A percentile compares a stretch with the other conserved stretches of the same genome.
phyloP scores from a whole-genome alignment of 1,140 invertebrate genomes.

The Drosophila melanogaster region DNA sequence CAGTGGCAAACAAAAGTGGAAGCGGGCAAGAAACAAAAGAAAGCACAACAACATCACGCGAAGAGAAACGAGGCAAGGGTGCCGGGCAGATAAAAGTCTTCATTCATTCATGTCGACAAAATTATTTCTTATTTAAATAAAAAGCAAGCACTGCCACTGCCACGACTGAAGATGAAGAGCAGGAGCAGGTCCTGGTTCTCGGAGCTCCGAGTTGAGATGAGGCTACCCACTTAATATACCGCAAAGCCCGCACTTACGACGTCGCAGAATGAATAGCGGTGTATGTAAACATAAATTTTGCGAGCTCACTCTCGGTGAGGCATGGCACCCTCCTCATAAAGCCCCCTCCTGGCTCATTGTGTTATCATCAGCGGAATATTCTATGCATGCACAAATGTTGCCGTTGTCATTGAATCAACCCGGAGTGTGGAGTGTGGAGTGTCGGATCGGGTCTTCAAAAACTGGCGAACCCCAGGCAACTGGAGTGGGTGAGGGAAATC shows the following conservation, averaged over 20 bases:
- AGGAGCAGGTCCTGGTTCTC: no score
- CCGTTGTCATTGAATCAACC: conserved; percentile 79
- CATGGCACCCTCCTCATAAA: conserved; percentile 1
- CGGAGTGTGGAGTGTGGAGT: conserved; percentile 21
- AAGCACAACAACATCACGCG: conserved; percentile 33
- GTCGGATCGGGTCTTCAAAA: conserved; percentile 39
- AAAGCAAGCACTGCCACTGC: conserved; percentile 53
- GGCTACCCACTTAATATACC: conserved; percentile 80
- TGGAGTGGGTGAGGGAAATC: conserved; percentile 10
- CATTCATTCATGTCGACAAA: conserved; percentile 82
- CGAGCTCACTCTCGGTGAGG: conserved; percentile 53
- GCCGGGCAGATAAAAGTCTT: conserved; percentile 76
- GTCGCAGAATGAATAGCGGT: conserved; percentile 75
- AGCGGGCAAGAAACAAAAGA: conserved; percentile 41
- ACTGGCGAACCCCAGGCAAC: conserved; percentile 15
- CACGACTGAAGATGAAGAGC: conserved; percentile 1
- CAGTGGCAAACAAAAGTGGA: conserved; percentile 48
- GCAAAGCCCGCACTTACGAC: conserved; percentile 79
- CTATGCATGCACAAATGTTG: conserved; percentile 83
- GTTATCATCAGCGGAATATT: conserved; percentile 81
- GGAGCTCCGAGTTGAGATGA: conserved; percentile 59
- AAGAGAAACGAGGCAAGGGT: conserved; percentile 23
- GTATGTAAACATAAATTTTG: conserved; percentile 83
- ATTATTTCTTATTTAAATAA: conserved; percentile 84
- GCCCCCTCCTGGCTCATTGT: conserved; percentile 55